These are phyloP conservation scores for Lydus trimaculatus DNA, from an alignment of 2,888 invertebrate genomes.

Conservation along the genomic window DNA sequence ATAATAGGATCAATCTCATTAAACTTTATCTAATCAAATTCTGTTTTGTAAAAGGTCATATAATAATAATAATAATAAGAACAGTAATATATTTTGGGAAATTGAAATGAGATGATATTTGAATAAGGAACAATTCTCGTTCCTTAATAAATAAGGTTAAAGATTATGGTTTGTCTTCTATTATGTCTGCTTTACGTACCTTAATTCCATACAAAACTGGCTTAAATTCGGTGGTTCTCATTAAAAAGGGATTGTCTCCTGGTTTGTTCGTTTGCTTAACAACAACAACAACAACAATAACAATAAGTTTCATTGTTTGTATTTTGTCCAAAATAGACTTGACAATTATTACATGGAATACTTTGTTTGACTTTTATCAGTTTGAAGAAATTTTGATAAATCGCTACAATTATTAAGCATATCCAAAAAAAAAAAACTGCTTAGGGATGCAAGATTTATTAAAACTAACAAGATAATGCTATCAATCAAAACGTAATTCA, in stretches of 20 bases:
- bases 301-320: background rate
- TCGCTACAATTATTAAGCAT: no score
- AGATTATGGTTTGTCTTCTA: background rate
- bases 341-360: background rate
- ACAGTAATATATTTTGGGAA: background rate
- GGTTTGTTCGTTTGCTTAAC: slow-evolving; percentile 14
- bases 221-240: slow-evolving; percentile 29
- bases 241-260: slow-evolving; percentile 34
- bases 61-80: background rate
- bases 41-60: background rate
- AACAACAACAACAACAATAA: background rate
- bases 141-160: background rate
- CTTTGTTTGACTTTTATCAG: background rate
- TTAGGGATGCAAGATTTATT: no score
- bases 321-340: background rate
- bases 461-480: no score
- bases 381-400: slow-evolving; percentile 19
- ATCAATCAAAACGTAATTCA: no score
- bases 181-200: background rate
- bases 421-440: no score
- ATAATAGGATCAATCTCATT: background rate
- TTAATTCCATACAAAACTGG: slow-evolving; percentile 16
- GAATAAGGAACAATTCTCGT: background rate
- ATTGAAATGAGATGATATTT: background rate
- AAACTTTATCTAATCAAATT: background rate